These are phyloP conservation scores for Achatina immaculata DNA, from an alignment of 1,140 invertebrate species.

Conservation along the genomic window DNA sequence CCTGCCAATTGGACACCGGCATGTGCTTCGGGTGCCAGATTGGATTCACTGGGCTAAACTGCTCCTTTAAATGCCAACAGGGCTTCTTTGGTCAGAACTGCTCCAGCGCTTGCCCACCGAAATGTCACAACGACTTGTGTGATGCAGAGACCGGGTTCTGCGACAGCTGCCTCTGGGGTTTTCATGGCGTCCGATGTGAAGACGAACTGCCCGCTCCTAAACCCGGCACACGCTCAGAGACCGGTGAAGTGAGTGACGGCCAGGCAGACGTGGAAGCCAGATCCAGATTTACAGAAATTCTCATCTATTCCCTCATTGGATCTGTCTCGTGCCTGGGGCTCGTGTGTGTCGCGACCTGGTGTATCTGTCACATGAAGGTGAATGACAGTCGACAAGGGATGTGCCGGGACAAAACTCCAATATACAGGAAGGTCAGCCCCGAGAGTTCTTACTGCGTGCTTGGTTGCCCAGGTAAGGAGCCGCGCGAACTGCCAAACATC, in stretches of 20 bases:
- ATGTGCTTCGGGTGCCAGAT: background rate
- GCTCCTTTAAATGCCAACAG: background rate
- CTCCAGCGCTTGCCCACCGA: background rate
- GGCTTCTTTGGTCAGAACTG: slow-evolving; percentile 5
- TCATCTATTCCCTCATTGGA: background rate
- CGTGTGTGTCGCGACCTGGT: background rate
- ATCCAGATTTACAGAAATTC: background rate
- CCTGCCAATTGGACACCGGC: background rate
- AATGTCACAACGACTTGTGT: background rate
- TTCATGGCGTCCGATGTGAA: background rate
- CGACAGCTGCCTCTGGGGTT: background rate
- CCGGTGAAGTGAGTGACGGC: no score
- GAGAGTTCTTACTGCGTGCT: no score
- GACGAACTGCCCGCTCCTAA: background rate
- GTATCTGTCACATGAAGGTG: background rate
- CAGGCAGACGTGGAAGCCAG: no score
- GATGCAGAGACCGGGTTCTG: background rate
- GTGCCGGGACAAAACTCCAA: no score
- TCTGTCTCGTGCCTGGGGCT: background rate
- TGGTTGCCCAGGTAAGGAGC: no score
- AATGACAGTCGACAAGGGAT: background rate
- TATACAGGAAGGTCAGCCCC: no score
- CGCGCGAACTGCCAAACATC: no score
- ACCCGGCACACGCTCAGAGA: no score
- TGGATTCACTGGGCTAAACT: background rate